Base-by-base conservation (phyloP, 2,113 vertebrate genomes). In the Carassius gibelio region DNA sequence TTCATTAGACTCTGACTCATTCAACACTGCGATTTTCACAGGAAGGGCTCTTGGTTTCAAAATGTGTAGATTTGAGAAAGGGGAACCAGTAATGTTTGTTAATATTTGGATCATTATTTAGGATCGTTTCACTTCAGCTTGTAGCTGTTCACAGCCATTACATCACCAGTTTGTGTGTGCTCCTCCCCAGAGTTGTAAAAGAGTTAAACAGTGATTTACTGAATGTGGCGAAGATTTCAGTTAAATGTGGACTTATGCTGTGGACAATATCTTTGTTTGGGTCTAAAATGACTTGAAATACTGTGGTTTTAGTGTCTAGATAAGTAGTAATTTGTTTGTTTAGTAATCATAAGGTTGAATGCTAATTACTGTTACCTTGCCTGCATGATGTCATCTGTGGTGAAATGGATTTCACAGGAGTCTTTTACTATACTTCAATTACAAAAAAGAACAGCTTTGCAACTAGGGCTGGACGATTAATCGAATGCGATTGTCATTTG, bases 1-100 rank as follows among this genome's bases (percentile, higher is more conserved):
- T 82, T 55, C 66, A 72, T 72, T 72, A 59, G 34, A 83, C 50
- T 34, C 10, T 55, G 81, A 72, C 50, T 34, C 50, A 57, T 57
- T 72, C 30, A 42, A 21, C 30, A 42, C 30, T n/a, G 48, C 34
- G 17, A 82, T 66, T 72, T 72, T 52, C 59, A 48, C 59, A 48
- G 78, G 26, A 48, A 62, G 8, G 23, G n/a, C 8, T 50, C 34
- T 82, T 71, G 21, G 19, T 8, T 66, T 62, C 5, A 2, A 52
- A 4, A 52, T 34, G 23, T 26, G 23, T 55, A 55, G 75, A 55
- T 30, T 76, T 76, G 48, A 52, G 38, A 45, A 50, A 23, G 34
- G 38, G 38, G n/a, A 48, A 64, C 34, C 19, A 45, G 77, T 80
- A 21, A 62, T 2, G 9, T 26, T 45, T 10, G 59, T 80, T 62